Evolutionary conservation across 2,797 vertebrate genomes (phyloP).

Genomic region (Labeo calbasu): DNA sequence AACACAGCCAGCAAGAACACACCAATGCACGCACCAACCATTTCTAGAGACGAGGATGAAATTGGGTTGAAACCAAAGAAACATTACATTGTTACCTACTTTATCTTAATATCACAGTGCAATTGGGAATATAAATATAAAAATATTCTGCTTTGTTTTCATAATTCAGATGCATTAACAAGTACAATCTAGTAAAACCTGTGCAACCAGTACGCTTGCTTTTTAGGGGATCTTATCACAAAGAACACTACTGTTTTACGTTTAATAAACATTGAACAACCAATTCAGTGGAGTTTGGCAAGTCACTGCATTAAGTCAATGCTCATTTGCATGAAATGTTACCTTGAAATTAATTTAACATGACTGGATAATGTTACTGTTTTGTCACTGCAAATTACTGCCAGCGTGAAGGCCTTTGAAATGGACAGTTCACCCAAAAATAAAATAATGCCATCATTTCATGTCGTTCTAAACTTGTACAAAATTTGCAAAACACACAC

Average conservation of each 20-base stretch:
- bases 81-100: background rate
- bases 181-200: background rate
- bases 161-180: background rate
- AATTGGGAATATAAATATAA: background rate
- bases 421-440: background rate
- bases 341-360: background rate
- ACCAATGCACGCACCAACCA: conserved; percentile 91
- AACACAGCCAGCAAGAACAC: conserved; percentile 92
- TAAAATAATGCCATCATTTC: background rate
- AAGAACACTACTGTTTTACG: background rate
- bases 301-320: background rate
- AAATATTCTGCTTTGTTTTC: background rate
- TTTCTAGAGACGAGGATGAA: conserved; percentile 77
- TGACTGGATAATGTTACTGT: background rate
- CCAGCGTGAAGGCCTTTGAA: background rate
- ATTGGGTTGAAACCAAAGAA: background rate
- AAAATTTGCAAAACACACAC: background rate
- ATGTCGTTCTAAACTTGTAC: background rate
- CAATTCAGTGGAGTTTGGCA: too few species aligned
- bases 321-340: background rate
- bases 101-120: background rate
- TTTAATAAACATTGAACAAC: background rate
- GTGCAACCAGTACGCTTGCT: background rate
- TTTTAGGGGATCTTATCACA: background rate
- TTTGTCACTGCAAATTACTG: background rate